Conservation (phyloP, 92 coral and sea anemone genomes). For the Porites cylindrica region DNA sequence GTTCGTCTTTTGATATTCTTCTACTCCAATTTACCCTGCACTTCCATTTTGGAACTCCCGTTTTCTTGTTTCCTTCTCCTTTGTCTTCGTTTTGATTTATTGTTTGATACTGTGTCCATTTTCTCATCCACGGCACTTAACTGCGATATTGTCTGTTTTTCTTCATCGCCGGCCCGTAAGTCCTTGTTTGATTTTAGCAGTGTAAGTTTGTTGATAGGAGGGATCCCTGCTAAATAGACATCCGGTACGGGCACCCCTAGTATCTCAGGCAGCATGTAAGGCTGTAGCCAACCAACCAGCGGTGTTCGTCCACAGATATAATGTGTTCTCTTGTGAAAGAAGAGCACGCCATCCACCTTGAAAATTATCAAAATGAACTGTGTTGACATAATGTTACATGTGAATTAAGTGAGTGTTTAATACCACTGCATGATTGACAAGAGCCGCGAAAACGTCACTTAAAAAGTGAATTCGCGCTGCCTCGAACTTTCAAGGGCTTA, state of each 20-base stretch:
- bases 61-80: slow-evolving; percentile 42
- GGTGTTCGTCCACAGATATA: slow-evolving; percentile 93
- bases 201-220: slow-evolving; percentile 82
- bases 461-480: too few relatives aligned
- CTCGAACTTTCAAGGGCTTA: too few relatives aligned
- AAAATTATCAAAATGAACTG: not conserved
- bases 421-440: too few relatives aligned
- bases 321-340: slow-evolving; percentile 94
- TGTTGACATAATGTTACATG: not conserved
- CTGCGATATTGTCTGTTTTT: slow-evolving; percentile 47
- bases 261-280: slow-evolving; percentile 89
- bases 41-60: slow-evolving; percentile 30
- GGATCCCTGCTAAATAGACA: slow-evolving; percentile 66
- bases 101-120: slow-evolving; percentile 42
- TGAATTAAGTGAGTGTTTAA: too few relatives aligned
- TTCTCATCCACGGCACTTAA: slow-evolving; percentile 44
- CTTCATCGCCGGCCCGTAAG: slow-evolving; percentile 57
- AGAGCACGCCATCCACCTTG: slow-evolving; percentile 94
- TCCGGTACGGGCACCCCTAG: slow-evolving; percentile 80
- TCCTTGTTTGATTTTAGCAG: slow-evolving; percentile 83
- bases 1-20: not conserved
- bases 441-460: too few relatives aligned
- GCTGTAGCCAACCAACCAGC: slow-evolving; percentile 95
- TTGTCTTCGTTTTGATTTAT: slow-evolving; percentile 37
- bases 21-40: slow-evolving; percentile 3